Evolutionary conservation across 2,113 vertebrate species (phyloP).

Genomic region (Neotoma lepida): DNA sequence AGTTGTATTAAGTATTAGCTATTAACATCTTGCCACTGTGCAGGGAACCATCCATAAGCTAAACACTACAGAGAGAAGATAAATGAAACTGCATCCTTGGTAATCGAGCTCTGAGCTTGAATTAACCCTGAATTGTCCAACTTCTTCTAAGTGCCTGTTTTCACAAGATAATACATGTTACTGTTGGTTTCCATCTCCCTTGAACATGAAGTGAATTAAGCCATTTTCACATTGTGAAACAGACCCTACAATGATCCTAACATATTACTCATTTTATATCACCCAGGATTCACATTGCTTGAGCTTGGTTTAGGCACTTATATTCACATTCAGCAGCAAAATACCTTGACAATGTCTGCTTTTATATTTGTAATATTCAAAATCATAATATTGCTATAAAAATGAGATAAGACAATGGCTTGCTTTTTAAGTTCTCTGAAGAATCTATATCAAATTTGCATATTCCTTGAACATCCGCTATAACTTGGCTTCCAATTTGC

Average conservation of each 20-base stretch:
- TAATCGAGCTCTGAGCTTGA: neutral
- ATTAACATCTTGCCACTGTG: neutral
- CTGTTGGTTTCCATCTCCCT: neutral
- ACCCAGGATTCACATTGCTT: neutral
- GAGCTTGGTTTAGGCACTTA: neutral
- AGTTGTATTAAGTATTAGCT: neutral
- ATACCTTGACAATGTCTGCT: neutral
- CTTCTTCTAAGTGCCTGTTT: neutral
- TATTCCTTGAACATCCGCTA: neutral
- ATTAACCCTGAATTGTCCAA: neutral
- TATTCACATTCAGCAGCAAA: neutral
- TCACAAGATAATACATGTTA: neutral
- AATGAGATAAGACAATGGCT: neutral
- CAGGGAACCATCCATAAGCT: neutral
- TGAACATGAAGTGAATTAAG: neutral
- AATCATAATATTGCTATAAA: neutral
- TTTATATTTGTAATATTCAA: constrained; percentile 14
- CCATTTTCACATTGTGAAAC: neutral
- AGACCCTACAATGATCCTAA: neutral
- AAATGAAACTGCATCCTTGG: neutral
- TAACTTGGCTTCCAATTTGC: neutral
- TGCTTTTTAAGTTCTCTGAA: constrained; percentile 4
- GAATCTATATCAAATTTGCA: neutral
- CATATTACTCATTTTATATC: neutral
- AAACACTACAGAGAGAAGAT: neutral